Conservation (phyloP, 2,113 vertebrate genomes). For the Neotragus pygmaeus region DNA sequence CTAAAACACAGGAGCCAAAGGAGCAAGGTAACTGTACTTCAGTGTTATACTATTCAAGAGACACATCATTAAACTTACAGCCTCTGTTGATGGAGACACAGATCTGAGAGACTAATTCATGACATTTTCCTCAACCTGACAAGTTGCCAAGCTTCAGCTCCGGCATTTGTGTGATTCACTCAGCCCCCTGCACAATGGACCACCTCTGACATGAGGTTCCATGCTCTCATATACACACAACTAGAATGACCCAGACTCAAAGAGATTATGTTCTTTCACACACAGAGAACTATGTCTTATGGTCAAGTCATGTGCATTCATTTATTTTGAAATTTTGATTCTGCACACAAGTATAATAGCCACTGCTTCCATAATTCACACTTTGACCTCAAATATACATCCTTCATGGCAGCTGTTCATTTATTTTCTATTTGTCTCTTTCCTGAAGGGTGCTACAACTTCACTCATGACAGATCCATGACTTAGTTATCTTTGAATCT, state of each 20-base stretch:
- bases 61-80: neutral
- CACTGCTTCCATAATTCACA: neutral
- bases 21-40: neutral
- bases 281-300: too few species aligned
- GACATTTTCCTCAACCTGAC: neutral
- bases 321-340: neutral
- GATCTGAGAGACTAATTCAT: neutral
- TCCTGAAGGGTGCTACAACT: neutral
- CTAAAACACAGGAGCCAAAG: neutral
- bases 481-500: neutral
- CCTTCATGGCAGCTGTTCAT: fast-evolving
- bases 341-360: neutral
- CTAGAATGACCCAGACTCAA: neutral
- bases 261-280: neutral
- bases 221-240: neutral
- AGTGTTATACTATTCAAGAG: neutral
- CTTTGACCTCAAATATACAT: neutral
- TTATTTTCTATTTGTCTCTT: neutral
- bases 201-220: neutral
- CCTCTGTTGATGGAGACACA: neutral
- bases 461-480: neutral
- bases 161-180: too few species aligned
- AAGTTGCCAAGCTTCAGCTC: neutral
- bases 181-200: neutral
- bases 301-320: neutral